Base-by-base conservation (phyloP, 1,140 invertebrate species). In the Pachypeltis micranthus region DNA sequence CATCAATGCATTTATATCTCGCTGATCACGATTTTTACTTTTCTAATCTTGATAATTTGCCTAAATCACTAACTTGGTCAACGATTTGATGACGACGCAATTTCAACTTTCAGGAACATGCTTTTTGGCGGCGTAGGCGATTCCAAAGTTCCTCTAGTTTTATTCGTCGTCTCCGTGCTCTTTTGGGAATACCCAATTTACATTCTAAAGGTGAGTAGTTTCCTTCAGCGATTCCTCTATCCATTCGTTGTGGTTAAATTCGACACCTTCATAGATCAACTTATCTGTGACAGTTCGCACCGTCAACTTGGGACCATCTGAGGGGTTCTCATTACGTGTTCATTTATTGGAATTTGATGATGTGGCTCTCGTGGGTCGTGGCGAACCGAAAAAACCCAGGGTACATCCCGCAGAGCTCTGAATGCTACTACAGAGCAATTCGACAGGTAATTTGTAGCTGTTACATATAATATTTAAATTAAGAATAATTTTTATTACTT, bases 111-210 rank as follows among this genome's bases (percentile, higher is more conserved):
- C 70, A 85, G 83, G 81, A 85, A 86, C n/a, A 76, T 93, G 67
- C 74, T 94, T 19, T 94, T 94, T 73, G 91, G 91, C 12, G 88
- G 88, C 27, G 88, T 89, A 12, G 91, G 90, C 0, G 87, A 93
- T 69, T 91, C 88, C 2, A 94, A 94, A 78, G 86, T 86, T 34
- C 90, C 92, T 0, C 72, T 94, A 1, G 73, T 94, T 16, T 84
- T 95, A 65, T 92, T 94, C 68, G 76, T 93, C 65, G 81, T 87
- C 44, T 92, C 88, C 2, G 85, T 93, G 3, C 74, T 94, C 2
- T 76, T 92, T 1, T 94, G 90, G 91, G 90, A 88, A 23, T 94
- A 95, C 73, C 91, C 92, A 0, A 91, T 94, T 88, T 95, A 94
- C 73, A 78, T 94, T 67, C 82, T 93, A 56, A 84, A 86, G 74